Evolutionary conservation across 2,888 invertebrate species (phyloP), one percentile per base, ranked within the genome.

Genomic region (Oligia fasciuncula): DNA sequence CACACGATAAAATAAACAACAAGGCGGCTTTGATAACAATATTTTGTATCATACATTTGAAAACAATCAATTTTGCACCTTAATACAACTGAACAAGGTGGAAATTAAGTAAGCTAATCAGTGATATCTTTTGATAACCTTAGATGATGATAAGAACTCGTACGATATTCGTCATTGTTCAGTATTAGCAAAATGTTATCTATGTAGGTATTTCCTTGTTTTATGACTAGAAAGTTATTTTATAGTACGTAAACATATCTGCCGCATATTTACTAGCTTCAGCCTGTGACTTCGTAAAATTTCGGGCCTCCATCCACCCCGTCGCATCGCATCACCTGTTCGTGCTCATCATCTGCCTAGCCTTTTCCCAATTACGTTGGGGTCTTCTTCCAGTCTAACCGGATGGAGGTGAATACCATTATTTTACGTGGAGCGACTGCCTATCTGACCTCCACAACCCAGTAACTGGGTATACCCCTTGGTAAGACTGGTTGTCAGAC

Each of bases 131-230:
- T 11, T 69, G 79, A 86, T 86, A 86, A 79, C 87, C 78, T 82
- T 17, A 81, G 83, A 75, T 84, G 71, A n/a, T 80, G 88, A 88
- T 88, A 88, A 81, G 74, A 49, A 78, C 83, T 89, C 87, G 60
- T 85, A 86, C 81, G 86, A 85, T 87, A 75, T 86, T 82, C 79
- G 76, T 80, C 82, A 83, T 77, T 85, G 85, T 88, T 83, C 77
- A 73, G 29, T 69, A 43, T 66, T 73, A n/a, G 54, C 51, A 60
- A 35, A 19, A 11, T n/a, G 54, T 77, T 84, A 85, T 81, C 75
- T 73, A 51, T 78, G 14, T 74, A 60, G 60, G 65, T 54, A 70
- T 60, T 83, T 83, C 74, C 79, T 71, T 40, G 19, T 80, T 85
- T 80, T 80, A 83, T 69, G 68, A 72, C 29, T 76, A 51, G 72